These are phyloP conservation scores for Gobiocypris rarus DNA, from an alignment of 2,113 vertebrate genomes.

Conservation along the genomic window DNA sequence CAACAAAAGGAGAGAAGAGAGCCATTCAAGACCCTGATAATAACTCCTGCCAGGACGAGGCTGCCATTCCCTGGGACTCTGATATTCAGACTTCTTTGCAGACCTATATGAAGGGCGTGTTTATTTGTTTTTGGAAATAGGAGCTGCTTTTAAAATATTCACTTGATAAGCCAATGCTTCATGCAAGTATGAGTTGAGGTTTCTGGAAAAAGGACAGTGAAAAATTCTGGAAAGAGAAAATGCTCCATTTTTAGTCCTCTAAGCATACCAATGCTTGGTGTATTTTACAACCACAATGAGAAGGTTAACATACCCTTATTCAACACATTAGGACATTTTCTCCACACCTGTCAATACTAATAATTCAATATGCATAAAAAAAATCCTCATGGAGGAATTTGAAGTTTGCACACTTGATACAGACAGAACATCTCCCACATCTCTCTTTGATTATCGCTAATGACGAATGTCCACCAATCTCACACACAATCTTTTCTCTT, in stretches of 20 bases:
- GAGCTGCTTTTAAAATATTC: slow-evolving; percentile 37
- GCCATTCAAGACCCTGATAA: slow-evolving; percentile 77
- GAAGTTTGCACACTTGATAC: background rate
- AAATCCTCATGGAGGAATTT: slow-evolving; percentile 7
- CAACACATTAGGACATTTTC: background rate
- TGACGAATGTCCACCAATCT: slow-evolving; percentile 42
- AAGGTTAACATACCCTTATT: slow-evolving; percentile 1
- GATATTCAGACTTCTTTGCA: slow-evolving; percentile 75
- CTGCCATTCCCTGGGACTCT: slow-evolving; percentile 75
- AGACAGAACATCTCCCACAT: slow-evolving; percentile 9
- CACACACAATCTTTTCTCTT: slow-evolving; percentile 23
- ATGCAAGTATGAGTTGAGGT: slow-evolving; percentile 26
- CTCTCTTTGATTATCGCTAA: slow-evolving; percentile 12
- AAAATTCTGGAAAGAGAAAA: background rate
- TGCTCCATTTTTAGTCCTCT: background rate
- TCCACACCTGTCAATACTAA: slow-evolving; percentile 32
- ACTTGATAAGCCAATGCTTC: slow-evolving; percentile 41
- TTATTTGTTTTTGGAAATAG: slow-evolving; percentile 75
- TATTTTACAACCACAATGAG: slow-evolving; percentile 12
- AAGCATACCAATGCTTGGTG: slow-evolving; percentile 11
- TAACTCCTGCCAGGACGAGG: slow-evolving; percentile 73
- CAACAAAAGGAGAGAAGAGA: slow-evolving; percentile 81
- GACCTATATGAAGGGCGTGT: slow-evolving; percentile 72
- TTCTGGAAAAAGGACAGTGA: background rate
- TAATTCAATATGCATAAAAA: slow-evolving; percentile 8